Percentiles rank a stretch among this genome's conserved stretches.
Evolutionary conservation across 2,888 invertebrate species (phyloP).

Genomic region (Hyposoter dolosus): DNA sequence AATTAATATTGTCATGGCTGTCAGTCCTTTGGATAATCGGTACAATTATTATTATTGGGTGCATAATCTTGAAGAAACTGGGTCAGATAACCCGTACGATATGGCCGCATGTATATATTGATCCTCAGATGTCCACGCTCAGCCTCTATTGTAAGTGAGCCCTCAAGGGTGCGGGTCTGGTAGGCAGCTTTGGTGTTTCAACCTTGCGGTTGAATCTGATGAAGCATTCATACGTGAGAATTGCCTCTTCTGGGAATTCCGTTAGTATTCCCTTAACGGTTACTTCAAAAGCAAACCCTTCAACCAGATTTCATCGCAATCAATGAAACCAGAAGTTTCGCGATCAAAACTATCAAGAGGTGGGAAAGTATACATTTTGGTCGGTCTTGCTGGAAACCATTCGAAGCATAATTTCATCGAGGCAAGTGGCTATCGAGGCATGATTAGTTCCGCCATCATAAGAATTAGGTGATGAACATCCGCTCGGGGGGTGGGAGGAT

Average conservation of each 20-base stretch:
- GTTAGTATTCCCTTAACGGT: not conserved
- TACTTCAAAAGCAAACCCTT: not conserved
- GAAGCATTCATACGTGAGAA: conserved; percentile 2
- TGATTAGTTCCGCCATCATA: conserved; percentile 79
- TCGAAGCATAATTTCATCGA: not conserved
- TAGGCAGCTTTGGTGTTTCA: conserved; percentile 42
- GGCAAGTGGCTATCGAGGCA: not conserved
- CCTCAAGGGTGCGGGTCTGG: conserved; percentile 5
- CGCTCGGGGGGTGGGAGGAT: conserved; percentile 69
- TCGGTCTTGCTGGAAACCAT: not conserved
- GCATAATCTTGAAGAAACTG: conserved; percentile 13
- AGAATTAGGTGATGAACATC: conserved; percentile 81
- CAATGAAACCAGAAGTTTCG: not conserved
- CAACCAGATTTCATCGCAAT: not conserved
- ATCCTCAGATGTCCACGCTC: not conserved
- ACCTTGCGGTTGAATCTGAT: not conserved
- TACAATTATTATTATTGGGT: conserved; percentile 1
- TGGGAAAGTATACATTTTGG: not conserved
- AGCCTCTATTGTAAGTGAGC: not conserved
- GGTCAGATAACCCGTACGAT: not conserved
- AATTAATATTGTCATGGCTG: too few species aligned
- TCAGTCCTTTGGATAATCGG: not conserved
- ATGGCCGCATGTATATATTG: not conserved
- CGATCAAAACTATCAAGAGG: not conserved
- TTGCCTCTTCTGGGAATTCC: not conserved